phyloP scores from a whole-genome alignment of 2,888 invertebrate species.

The Nycteola revayana region DNA sequence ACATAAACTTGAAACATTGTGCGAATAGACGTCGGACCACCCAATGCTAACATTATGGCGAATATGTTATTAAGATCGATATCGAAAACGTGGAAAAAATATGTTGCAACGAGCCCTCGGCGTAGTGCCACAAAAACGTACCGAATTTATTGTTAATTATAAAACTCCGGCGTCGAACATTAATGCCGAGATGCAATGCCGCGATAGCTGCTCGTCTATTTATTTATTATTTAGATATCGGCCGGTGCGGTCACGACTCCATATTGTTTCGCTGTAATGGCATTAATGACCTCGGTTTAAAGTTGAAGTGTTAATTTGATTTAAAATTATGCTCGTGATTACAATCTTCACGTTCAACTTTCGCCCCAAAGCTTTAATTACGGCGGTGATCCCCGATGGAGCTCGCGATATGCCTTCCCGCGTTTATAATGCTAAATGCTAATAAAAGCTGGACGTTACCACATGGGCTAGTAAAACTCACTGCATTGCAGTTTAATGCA shows the following conservation, averaged over 20 bases:
- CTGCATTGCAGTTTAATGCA: constrained; percentile 56
- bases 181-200: constrained; percentile 73
- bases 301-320: constrained; percentile 82
- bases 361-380: constrained; percentile 76
- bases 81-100: constrained; percentile 71
- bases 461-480: constrained; percentile 42
- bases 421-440: constrained; percentile 41
- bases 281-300: constrained; percentile 80
- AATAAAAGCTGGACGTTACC: constrained; percentile 48
- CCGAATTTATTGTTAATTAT: constrained; percentile 82
- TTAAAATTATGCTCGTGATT: constrained; percentile 78
- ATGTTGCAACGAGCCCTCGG: constrained; percentile 55
- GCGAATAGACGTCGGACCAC: constrained; percentile 48
- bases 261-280: constrained; percentile 79
- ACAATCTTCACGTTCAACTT: constrained; percentile 75
- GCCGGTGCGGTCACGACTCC: constrained; percentile 75
- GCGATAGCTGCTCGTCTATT: constrained; percentile 73
- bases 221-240: constrained; percentile 81
- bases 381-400: constrained; percentile 61
- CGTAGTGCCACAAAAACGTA: constrained; percentile 66
- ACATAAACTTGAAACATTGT: constrained; percentile 19
- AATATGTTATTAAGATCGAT: constrained; percentile 71
- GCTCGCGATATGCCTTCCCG: constrained; percentile 49
- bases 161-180: constrained; percentile 76
- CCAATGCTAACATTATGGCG: constrained; percentile 31